Evolutionary conservation across 2,113 vertebrate species (phyloP).

Genomic region (Excalfactoria chinensis): DNA sequence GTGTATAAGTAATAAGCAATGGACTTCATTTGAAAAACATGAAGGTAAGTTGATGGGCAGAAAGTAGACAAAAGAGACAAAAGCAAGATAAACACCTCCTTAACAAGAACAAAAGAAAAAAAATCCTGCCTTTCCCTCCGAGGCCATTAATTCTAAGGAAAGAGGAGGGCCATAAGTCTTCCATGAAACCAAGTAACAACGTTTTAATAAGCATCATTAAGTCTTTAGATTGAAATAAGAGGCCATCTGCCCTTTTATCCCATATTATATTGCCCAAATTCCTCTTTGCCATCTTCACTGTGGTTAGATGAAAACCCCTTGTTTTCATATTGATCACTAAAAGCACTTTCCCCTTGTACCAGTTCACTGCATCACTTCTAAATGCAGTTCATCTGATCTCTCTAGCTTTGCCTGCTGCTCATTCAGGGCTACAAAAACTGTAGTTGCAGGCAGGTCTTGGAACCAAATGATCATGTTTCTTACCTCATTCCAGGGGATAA

Average conservation of each 20-base stretch:
- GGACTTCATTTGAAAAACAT: neutral
- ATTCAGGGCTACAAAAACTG: conserved; percentile 57
- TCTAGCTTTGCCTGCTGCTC: conserved; percentile 7
- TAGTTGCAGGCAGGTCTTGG: conserved; percentile 31
- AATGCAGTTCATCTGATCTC: conserved; percentile 69
- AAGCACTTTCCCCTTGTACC: conserved; percentile 44
- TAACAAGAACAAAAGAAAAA: neutral
- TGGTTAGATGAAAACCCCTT: conserved; percentile 62
- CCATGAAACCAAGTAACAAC: conserved; percentile 55
- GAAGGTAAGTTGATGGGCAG: neutral
- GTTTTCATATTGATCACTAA: conserved; percentile 67
- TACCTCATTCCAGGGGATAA: conserved; percentile 61
- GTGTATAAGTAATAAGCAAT: neutral
- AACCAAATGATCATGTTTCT: conserved; percentile 63
- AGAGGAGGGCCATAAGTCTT: conserved; percentile 48
- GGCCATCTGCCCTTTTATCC: conserved; percentile 62
- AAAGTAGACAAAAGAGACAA: neutral
- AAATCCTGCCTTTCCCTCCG: neutral
- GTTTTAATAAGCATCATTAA: conserved; percentile 78
- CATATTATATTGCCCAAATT: conserved; percentile 63
- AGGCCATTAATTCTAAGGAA: conserved; percentile 31
- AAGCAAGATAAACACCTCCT: neutral
- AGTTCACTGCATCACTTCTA: conserved; percentile 42
- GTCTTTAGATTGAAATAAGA: conserved; percentile 65
- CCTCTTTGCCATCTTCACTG: conserved; percentile 39